Percentiles rank a stretch among this genome's conserved stretches.
Evolutionary conservation across 1,140 invertebrate genomes (phyloP).

Genomic region (Lanistes nyassanus): DNA sequence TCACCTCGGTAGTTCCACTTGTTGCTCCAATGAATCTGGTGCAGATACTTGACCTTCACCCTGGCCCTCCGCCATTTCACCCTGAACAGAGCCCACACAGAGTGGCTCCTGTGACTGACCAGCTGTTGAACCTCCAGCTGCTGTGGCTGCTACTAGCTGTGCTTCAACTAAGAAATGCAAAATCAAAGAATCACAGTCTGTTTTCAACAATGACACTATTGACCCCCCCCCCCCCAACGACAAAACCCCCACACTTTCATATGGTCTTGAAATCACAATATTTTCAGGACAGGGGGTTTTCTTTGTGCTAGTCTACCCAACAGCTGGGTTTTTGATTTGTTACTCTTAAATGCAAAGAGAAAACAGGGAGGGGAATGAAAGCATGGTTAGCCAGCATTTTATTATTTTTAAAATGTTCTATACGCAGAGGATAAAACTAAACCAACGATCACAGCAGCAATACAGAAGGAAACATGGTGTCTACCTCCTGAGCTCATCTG

Average conservation of each 20-base stretch:
- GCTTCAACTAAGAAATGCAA: neutral
- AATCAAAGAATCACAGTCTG: neutral
- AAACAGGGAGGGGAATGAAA: neutral
- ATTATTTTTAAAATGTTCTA: neutral
- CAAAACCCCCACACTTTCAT: slow-evolving; percentile 10
- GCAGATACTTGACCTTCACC: slow-evolving; percentile 3
- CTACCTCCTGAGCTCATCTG: slow-evolving; percentile 15
- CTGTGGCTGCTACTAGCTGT: neutral
- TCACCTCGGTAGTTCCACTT: neutral
- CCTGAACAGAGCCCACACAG: neutral
- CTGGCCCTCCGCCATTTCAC: neutral
- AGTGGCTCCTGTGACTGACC: neutral
- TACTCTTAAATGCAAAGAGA: neutral
- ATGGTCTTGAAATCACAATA: slow-evolving; percentile 5
- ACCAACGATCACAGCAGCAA: neutral
- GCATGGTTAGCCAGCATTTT: neutral
- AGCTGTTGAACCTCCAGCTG: neutral
- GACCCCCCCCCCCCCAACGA: no score
- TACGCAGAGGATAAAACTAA: neutral
- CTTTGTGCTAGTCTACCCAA: neutral
- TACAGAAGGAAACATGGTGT: no score
- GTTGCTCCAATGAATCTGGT: neutral
- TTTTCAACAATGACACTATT: no score
- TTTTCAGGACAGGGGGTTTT: neutral
- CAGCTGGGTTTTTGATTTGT: neutral